Conservation (phyloP, 2,113 vertebrate genomes). For the Ciconia stormi region DNA sequence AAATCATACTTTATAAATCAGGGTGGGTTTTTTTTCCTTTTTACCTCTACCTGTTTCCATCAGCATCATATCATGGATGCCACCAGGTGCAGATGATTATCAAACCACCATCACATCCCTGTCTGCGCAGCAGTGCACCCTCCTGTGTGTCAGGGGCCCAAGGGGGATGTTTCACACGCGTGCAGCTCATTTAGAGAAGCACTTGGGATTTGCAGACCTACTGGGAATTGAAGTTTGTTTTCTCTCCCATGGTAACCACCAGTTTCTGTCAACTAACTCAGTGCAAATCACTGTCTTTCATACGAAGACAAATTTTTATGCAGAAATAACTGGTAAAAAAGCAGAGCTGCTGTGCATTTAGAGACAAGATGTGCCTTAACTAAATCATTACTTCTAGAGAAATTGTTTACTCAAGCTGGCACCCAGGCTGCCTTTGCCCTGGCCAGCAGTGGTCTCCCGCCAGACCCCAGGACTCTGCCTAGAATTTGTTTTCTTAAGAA, state of each 20-base stretch:
- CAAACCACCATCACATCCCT: not conserved
- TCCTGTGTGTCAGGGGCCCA: not conserved
- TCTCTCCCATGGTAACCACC: not conserved
- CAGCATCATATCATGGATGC: not conserved
- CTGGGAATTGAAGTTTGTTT: not conserved
- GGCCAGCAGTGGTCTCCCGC: not conserved
- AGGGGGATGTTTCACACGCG: not conserved
- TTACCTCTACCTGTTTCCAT: not conserved
- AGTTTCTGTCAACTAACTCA: not conserved
- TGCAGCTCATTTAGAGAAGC: not conserved
- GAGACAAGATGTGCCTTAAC: not conserved
- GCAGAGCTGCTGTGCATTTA: not conserved
- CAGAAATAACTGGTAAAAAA: not conserved
- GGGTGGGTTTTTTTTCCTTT: accelerated
- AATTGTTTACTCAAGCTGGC: not conserved
- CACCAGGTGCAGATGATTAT: not conserved
- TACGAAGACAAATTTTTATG: not conserved
- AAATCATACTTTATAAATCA: not conserved
- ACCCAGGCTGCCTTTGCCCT: not conserved
- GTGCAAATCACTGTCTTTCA: not conserved
- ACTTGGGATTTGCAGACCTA: not conserved
- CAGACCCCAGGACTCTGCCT: not conserved
- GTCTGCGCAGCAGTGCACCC: not conserved
- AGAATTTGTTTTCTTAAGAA: not conserved
- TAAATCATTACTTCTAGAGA: not conserved